These are phyloP conservation scores for Papilio demoleus DNA, from an alignment of 2,888 invertebrate genomes.

Conservation along the genomic window DNA sequence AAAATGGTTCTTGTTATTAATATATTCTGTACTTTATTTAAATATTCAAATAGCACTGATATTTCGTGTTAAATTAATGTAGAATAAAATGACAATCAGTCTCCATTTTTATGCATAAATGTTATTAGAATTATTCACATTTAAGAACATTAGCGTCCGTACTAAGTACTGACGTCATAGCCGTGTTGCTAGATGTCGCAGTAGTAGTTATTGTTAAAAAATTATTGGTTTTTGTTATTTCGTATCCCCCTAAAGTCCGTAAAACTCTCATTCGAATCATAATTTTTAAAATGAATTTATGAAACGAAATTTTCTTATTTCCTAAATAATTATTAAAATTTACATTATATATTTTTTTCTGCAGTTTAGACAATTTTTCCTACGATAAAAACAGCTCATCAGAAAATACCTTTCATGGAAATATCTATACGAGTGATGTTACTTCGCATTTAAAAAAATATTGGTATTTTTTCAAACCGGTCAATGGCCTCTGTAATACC, in stretches of 20 bases:
- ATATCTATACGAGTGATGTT: conserved; percentile 1
- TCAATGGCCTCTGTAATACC: conserved; percentile 12
- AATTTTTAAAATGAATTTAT: not conserved
- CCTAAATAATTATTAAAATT: not conserved
- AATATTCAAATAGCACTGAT: no score
- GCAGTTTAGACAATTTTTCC: not conserved
- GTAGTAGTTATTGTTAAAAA: no score
- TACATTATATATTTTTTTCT: not conserved
- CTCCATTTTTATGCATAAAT: conserved; percentile 21
- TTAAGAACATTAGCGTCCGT: conserved; percentile 11
- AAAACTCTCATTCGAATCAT: not conserved
- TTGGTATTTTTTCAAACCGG: conserved; percentile 15
- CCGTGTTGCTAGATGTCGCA: no score
- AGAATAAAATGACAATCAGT: not conserved
- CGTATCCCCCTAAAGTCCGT: no score
- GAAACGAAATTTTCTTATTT: no score
- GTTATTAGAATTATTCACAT: conserved; percentile 20
- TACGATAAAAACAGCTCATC: not conserved
- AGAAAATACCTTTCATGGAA: not conserved
- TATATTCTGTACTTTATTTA: no score
- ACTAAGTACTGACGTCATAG: conserved; percentile 5
- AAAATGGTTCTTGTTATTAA: no score
- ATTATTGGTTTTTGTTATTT: no score
- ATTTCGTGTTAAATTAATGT: no score
- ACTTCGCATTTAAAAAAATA: conserved; percentile 10